Evolutionary conservation across 2,113 vertebrate species (phyloP).

Genomic region (Hydropotes inermis): DNA sequence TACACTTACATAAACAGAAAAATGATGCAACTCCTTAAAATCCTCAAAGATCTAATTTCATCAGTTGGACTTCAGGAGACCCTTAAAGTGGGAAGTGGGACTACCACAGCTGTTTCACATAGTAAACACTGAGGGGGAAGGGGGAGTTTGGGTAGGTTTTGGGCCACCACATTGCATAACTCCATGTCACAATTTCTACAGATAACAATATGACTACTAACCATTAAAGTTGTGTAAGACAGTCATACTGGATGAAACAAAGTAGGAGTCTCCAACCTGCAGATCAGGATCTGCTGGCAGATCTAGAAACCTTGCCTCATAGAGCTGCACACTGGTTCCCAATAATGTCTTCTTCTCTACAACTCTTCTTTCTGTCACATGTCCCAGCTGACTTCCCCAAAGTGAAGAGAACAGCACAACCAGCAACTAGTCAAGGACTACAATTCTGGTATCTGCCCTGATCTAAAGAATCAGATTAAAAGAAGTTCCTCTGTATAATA

Average conservation of each 20-base stretch:
- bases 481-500: slow-evolving; percentile 6
- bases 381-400: not conserved
- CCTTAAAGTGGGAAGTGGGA: not conserved
- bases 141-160: not conserved
- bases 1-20: slow-evolving; percentile 5
- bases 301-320: slow-evolving; percentile 31
- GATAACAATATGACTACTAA: not conserved
- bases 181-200: slow-evolving; percentile 25
- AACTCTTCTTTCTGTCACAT: not conserved
- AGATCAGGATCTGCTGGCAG: slow-evolving; percentile 54
- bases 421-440: not conserved
- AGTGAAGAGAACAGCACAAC: not conserved
- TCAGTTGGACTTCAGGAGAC: not conserved
- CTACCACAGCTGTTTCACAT: not conserved
- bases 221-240: not conserved
- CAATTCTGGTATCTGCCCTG: not conserved
- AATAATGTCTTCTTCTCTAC: not conserved
- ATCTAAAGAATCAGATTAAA: slow-evolving; percentile 26
- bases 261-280: slow-evolving; percentile 35
- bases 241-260: not conserved
- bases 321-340: not conserved
- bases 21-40: not conserved
- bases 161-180: not conserved
- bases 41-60: not conserved
- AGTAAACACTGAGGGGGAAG: not conserved